A percentile compares a stretch with the other conserved stretches of the same genome.
Evolutionary conservation across 2,113 vertebrate species (phyloP).

Genomic region (Speoplatyrhinus poulsoni): DNA sequence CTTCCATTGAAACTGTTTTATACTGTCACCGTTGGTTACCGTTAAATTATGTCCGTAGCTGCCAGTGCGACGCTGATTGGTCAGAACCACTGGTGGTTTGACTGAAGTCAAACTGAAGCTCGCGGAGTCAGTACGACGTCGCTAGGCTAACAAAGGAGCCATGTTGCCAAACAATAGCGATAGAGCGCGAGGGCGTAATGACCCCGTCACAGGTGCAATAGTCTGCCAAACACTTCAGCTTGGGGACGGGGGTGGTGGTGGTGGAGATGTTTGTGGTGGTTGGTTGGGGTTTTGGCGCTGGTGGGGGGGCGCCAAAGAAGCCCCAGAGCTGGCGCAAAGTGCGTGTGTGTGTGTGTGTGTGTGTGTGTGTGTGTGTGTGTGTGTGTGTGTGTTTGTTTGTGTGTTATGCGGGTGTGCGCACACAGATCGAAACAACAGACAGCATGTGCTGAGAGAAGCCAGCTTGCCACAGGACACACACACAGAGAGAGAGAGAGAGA

Average conservation of each 20-base stretch:
- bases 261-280: conserved; percentile 24
- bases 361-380: conserved; percentile 12
- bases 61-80: too few relatives aligned
- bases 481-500: not conserved
- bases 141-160: too few relatives aligned
- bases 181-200: conserved; percentile 35
- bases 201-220: conserved; percentile 9
- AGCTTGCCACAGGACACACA: not conserved
- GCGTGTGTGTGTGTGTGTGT: conserved; percentile 14
- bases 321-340: conserved; percentile 44
- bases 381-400: conserved; percentile 14
- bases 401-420: not conserved
- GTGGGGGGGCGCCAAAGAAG: conserved; percentile 38
- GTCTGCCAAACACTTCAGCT: conserved; percentile 27
- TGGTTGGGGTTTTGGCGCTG: conserved; percentile 24
- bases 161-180: conserved; percentile 3
- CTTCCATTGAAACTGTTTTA: too few relatives aligned
- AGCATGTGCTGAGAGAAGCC: not conserved
- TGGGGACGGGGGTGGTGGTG: not conserved
- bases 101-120: not conserved
- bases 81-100: too few relatives aligned
- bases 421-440: not conserved
- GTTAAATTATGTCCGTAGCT: too few relatives aligned
- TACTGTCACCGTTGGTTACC: too few relatives aligned
- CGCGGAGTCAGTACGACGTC: too few relatives aligned